These are phyloP conservation scores for Fabriciana adippe DNA, from an alignment of 2,888 invertebrate species.

Conservation along the genomic window DNA sequence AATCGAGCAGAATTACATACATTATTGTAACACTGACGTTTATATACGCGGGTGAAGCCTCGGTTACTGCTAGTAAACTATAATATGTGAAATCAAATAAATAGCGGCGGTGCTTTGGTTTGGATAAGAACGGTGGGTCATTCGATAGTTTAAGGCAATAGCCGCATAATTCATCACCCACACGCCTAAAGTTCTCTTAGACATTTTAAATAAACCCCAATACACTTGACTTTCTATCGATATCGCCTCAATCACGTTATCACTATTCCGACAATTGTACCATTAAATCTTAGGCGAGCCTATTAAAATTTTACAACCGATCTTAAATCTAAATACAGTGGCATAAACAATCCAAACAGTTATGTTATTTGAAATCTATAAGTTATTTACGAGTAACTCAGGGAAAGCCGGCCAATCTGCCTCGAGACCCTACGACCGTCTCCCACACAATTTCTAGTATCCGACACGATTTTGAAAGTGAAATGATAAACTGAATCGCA, in stretches of 20 bases:
- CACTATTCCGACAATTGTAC: conserved; percentile 39
- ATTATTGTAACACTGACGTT: too few species aligned
- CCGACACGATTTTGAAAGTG: conserved; percentile 68
- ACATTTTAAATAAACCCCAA: conserved; percentile 19
- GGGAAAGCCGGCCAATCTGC: conserved; percentile 59
- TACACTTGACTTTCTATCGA: conserved; percentile 36
- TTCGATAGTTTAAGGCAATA: conserved; percentile 9
- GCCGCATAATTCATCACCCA: conserved; percentile 22
- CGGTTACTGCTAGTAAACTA: too few species aligned
- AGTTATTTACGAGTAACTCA: conserved; percentile 64
- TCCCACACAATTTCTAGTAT: conserved; percentile 64
- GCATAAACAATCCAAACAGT: conserved; percentile 53
- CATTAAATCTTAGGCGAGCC: conserved; percentile 43
- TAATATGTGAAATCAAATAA: neutral
- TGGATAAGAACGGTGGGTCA: conserved; percentile 14
- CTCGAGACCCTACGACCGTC: conserved; percentile 53
- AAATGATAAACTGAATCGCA: conserved; percentile 59
- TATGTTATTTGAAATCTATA: conserved; percentile 67
- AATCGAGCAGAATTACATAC: too few species aligned
- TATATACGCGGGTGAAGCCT: too few species aligned
- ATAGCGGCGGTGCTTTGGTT: conserved; percentile 7
- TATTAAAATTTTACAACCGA: conserved; percentile 50
- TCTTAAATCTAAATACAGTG: conserved; percentile 53
- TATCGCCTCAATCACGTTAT: conserved; percentile 36
- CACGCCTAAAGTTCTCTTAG: neutral